Conservation (phyloP, 2,797 vertebrate species). For the Thunnus albacares region DNA sequence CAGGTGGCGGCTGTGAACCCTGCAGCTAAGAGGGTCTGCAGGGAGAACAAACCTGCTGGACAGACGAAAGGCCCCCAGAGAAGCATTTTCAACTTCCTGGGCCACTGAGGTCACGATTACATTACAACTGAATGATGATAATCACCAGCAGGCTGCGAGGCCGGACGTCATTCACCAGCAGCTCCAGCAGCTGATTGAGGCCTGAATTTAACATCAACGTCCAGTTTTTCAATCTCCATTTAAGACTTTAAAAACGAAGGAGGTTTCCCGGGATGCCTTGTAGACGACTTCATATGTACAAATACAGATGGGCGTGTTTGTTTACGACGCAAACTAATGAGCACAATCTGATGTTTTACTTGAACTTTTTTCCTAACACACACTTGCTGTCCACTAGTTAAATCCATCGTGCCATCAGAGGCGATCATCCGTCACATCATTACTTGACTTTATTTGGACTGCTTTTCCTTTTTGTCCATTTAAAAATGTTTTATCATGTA, state of each 20-base stretch:
- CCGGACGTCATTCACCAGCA: no score
- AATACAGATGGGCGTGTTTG: neutral
- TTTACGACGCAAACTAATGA: constrained; percentile 25
- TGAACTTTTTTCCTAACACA: neutral
- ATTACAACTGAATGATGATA: neutral
- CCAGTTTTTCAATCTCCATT: neutral
- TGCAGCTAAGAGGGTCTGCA: constrained; percentile 81
- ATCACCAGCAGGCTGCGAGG: neutral
- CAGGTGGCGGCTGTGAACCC: constrained; percentile 58
- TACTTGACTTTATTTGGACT: constrained; percentile 5
- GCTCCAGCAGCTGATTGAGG: no score
- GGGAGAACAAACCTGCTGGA: constrained; percentile 45
- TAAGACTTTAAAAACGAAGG: neutral
- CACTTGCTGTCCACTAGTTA: neutral
- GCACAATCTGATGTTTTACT: constrained; percentile 14
- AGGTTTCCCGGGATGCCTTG: neutral
- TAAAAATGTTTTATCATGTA: constrained; percentile 80
- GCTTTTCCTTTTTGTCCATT: constrained; percentile 19
- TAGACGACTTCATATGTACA: neutral
- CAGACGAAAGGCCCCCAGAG: constrained; percentile 65
- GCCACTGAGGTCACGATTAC: constrained; percentile 70
- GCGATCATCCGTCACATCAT: neutral
- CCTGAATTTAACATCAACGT: neutral
- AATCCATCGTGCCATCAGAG: neutral
- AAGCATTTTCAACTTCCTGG: constrained; percentile 87